These are phyloP conservation scores for Macrosiphum euphorbiae DNA, from an alignment of 2,888 invertebrate genomes.

Conservation along the genomic window DNA sequence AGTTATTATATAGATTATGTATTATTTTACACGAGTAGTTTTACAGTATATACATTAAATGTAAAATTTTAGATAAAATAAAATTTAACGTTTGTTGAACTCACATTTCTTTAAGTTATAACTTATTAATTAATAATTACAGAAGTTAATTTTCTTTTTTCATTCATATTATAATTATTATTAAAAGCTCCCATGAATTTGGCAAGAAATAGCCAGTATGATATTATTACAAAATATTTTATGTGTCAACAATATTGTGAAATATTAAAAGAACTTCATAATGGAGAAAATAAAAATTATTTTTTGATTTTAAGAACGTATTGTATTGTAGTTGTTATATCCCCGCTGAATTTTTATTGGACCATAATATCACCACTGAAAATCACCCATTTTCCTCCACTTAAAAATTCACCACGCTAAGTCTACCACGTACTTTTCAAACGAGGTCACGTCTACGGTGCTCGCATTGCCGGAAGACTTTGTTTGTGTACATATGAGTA, in stretches of 20 bases:
- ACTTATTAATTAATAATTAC: background rate
- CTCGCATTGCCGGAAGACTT: slow-evolving; percentile 16
- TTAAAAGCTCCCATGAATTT: background rate
- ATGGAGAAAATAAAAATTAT: too few relatives aligned
- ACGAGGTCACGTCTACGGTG: background rate
- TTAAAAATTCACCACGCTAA: background rate
- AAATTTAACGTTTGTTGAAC: background rate
- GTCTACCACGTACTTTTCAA: background rate
- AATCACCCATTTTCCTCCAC: background rate
- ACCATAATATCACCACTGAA: background rate
- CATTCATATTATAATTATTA: background rate
- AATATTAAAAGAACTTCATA: too few relatives aligned
- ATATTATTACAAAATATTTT: background rate
- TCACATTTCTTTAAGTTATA: background rate
- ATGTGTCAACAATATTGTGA: background rate
- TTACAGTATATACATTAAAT: background rate
- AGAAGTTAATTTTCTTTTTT: background rate
- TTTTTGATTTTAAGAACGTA: background rate
- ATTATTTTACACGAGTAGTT: background rate
- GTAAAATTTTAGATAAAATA: background rate
- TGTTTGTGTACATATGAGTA: background rate
- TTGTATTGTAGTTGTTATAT: background rate
- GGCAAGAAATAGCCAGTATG: background rate
- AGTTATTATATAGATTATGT: too few relatives aligned
- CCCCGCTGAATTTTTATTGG: background rate